phyloP scores from a whole-genome alignment of 2,797 vertebrate species.

The Silurus aristotelis region DNA sequence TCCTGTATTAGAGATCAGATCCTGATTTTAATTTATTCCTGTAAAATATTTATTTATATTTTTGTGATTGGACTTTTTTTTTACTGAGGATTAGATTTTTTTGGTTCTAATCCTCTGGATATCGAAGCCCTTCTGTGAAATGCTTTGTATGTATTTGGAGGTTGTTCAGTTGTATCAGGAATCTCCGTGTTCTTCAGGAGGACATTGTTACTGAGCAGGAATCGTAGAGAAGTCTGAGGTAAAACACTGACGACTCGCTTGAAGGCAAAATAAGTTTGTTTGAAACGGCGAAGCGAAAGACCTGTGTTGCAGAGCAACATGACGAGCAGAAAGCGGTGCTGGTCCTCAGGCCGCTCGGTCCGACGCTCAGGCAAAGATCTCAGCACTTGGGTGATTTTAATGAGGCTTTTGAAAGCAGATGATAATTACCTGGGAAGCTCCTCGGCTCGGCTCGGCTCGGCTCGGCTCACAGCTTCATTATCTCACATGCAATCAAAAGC shows the following conservation, averaged over 20 bases:
- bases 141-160: background rate
- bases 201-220: background rate
- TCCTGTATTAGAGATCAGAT: too few relatives aligned
- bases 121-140: background rate
- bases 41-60: background rate
- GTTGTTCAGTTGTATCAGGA: background rate
- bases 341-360: background rate
- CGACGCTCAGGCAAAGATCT: background rate
- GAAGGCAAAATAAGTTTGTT: background rate
- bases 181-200: background rate
- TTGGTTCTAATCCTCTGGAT: background rate
- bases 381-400: conserved; percentile 8
- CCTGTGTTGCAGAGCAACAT: too few relatives aligned
- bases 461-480: conserved; percentile 6
- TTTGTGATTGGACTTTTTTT: background rate
- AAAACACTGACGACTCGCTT: background rate
- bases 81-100: background rate
- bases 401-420: conserved; percentile 2
- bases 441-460: too few relatives aligned
- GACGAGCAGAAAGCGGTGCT: too few relatives aligned
- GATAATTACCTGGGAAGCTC: conserved; percentile 29
- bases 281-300: too few relatives aligned
- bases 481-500: background rate
- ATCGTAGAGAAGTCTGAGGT: background rate
- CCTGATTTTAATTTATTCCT: background rate